Base-by-base conservation (phyloP, 2,113 vertebrate species). In the Tragelaphus imberbis region DNA sequence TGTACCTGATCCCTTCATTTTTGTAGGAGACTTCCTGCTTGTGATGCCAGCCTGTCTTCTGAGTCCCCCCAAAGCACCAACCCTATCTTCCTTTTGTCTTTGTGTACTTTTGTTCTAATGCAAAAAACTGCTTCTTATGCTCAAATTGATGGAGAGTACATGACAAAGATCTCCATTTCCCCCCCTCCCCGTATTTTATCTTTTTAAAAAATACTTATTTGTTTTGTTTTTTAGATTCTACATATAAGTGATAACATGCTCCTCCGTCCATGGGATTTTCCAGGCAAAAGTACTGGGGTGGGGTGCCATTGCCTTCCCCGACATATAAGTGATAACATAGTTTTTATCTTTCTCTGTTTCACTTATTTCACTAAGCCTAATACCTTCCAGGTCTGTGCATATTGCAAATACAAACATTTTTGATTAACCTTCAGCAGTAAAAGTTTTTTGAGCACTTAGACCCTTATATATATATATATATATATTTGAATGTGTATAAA, bases 401-500 rank as follows among this genome's bases (percentile, higher is more conserved):
- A 21, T n/a, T 82, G 49, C 30, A 82, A 53, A 82, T 82, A 55
- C 81, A 56, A 36, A 56, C 81, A 84, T 56, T 84, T 56, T 95
- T 58, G 15, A 75, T 90, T 47, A 88, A 30, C 25, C 7, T 25
- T 93, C 88, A 63, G 79, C 28, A 96, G 55, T 81, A 91, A 80
- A 40, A 90, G 75, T 21, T 81, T 96, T 92, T 88, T 84, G 28
- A 86, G 25, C 13, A 77, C 59, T 96, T 59, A 97, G 65, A 59
- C 13, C 40, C 92, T 93, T 80, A 59, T 84, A 11, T 80, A n/a
- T 47, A 58, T 87, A 86, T 84, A 58, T 84, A 10, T 61, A 23
- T 49, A 47, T 88, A 84, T 93, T 86, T 96, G 68, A 91, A 33
- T 89, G 47, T 58, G 88, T 93, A 59, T 82, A 95, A 63, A 68